Evolutionary conservation across 2,888 invertebrate species (phyloP), one percentile per base, ranked within the genome.

Genomic region (Drosophila longiperda): DNA sequence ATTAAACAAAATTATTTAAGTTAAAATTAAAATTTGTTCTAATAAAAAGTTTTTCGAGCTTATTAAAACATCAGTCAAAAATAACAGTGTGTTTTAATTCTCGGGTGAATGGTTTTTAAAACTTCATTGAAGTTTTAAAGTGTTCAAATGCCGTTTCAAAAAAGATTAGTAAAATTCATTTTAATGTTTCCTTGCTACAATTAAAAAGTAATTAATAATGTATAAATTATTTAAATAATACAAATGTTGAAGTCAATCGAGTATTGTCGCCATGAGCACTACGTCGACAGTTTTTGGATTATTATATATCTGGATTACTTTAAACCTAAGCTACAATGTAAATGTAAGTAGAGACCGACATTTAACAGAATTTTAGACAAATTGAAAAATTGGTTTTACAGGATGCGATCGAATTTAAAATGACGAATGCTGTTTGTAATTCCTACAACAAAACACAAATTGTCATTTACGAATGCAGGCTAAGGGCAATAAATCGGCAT

Each of bases 401-500:
- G 40, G 40, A n/a, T 1, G 40, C 40, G 9, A n/a, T 40, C 17
- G 11, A 15, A 7, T 73, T 73, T 0, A 73, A 73, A 15, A 29
- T 29, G 29, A 29, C 29, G 6, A 29, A 29, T 29, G 6, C 6
- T 29, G 29, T 29, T 29, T 29, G 29, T 6, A 0, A 29, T 6
- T 6, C 5, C 29, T 29, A 29, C 29, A 29, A 29, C 29, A 29
- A 29, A 12, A 48, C 79, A 0, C 55, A 6, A 42, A 0, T 66
- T 8, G 7, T 4, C 3, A 12, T 64, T 0, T 6, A 53, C 26
- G 17, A 36, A 11, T 75, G 72, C 5, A 66, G 78, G 3, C 8
- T 78, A 2, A 45, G n/a, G 1, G 78, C 69, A 9, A 20, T 77
- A 11, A 52, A 26, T n/a, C 69, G 78, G 2, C 50, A 64, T 12